Evolutionary conservation across 2,113 vertebrate species (phyloP), one percentile per base, ranked within the genome.

Genomic region (Poeciliopsis turrubarensis): DNA sequence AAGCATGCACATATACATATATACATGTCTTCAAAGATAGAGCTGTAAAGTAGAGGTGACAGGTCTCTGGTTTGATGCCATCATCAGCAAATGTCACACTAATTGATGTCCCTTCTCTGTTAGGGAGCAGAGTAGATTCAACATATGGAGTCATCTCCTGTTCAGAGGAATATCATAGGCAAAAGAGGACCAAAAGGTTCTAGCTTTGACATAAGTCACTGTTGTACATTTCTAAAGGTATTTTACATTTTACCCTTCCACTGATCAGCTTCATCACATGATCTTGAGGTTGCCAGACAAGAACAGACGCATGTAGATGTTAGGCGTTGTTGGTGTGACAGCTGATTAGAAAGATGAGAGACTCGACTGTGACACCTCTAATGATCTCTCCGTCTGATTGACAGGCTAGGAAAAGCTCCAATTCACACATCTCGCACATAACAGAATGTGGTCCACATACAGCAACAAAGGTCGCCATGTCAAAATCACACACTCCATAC

Each of bases 91-190:
- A 91, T 88, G 87, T 81, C 85, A 77, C 15, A 83, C 92, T 94
- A 94, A 95, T 94, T 94, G 91, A 83, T 76, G 74, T 89, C 86
- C 74, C 86, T 79, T 85, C 86, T 80, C 85, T 89, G 84, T 84
- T 81, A 72, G 71, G 31, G 78, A 86, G 75, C 82, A 88, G 82
- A 66, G 68, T 82, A 78, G 68, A 81, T 86, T 81, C 89, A 82
- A 83, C 86, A 84, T 75, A 86, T 76, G 84, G 68, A 80, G 82
- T 76, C 81, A 73, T 84, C 78, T 74, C 68, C 69, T 77, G 47
- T 12, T 72, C 70, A 79, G 66, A 41, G 77, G 29, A 70, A 41
- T 32, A 75, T 78, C 61, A 44, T 22, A 27, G n/a, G 31, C 37
- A 72, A 67, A 41, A 69, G 12, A 64, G 60, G 51, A 81, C 34